Conservation (phyloP, 1,140 invertebrate species). For the Dendroctonus valens region DNA sequence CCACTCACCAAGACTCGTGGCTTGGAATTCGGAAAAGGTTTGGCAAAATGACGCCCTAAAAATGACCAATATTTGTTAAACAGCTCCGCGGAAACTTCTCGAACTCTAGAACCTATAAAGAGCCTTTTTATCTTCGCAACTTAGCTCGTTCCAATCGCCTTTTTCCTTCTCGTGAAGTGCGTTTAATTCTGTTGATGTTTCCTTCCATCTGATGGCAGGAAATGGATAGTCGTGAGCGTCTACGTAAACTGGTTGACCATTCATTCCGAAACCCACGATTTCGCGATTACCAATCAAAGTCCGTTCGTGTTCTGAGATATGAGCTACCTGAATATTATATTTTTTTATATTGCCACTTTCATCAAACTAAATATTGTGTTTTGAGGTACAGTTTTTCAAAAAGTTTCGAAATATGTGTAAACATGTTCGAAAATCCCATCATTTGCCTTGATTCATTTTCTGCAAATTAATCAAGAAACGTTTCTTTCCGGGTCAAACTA, state of each 20-base stretch:
- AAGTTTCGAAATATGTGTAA: no score
- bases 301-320: slow-evolving; percentile 32
- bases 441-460: no score
- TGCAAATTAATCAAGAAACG: no score
- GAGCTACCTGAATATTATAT: background rate
- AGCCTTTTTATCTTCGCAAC: slow-evolving; percentile 87
- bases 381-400: no score
- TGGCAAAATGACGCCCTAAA: slow-evolving; percentile 82
- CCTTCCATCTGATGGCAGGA: slow-evolving; percentile 84
- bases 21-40: slow-evolving; percentile 85
- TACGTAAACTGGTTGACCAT: slow-evolving; percentile 75
- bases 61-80: background rate
- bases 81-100: background rate
- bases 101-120: slow-evolving; percentile 62
- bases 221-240: slow-evolving; percentile 79
- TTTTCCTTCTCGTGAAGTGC: slow-evolving; percentile 86
- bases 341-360: no score
- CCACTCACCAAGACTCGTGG: slow-evolving; percentile 79
- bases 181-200: slow-evolving; percentile 60
- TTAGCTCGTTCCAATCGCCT: slow-evolving; percentile 90
- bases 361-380: no score
- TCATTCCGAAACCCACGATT: slow-evolving; percentile 84
- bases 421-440: no score
- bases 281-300: slow-evolving; percentile 76
- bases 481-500: no score